Percentiles rank a stretch among this genome's conserved stretches.
Evolutionary conservation across 2,113 vertebrate genomes (phyloP).

Genomic region (Ptilonorhynchus violaceus): DNA sequence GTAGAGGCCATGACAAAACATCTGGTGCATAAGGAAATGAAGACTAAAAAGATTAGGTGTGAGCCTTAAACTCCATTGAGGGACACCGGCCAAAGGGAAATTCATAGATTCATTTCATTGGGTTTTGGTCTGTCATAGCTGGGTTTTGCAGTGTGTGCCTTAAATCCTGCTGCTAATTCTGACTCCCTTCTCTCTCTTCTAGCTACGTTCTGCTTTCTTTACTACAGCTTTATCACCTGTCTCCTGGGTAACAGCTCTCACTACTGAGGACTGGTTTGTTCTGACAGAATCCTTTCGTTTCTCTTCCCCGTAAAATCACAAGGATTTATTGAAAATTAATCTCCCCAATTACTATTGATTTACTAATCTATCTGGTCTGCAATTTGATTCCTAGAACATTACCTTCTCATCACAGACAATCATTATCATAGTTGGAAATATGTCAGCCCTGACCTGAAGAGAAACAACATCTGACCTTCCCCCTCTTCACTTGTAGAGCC

Average conservation of each 20-base stretch:
- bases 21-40: background rate
- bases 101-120: rapidly evolving
- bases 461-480: background rate
- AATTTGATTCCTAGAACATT: background rate
- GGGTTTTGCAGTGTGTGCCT: background rate
- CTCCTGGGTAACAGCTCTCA: background rate
- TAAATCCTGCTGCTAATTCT: background rate
- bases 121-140: background rate
- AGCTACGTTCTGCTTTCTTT: background rate
- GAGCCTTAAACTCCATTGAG: background rate
- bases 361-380: background rate
- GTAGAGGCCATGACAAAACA: background rate
- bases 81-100: background rate
- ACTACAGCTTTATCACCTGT: background rate
- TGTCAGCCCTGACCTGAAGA: background rate
- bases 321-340: background rate
- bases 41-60: background rate
- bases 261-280: background rate
- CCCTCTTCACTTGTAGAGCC: background rate
- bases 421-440: background rate
- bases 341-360: background rate
- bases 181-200: background rate
- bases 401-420: background rate
- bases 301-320: background rate
- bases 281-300: rapidly evolving